Evolutionary conservation across 2,888 invertebrate genomes (phyloP).

Genomic region (Zygothrica quintamaculata): DNA sequence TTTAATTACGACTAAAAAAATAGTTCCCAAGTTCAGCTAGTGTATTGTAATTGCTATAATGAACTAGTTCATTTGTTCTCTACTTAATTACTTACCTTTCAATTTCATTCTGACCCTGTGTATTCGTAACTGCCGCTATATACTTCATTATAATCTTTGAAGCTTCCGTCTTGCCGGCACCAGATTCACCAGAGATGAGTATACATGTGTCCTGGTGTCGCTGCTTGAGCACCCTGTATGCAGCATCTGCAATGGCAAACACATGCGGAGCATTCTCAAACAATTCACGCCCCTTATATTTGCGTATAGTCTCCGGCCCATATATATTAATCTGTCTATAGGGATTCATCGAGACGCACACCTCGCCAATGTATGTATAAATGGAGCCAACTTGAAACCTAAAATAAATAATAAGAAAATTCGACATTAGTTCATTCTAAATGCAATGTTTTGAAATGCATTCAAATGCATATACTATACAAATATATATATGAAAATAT

Average conservation of each 20-base stretch:
- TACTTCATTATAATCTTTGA: constrained; percentile 99
- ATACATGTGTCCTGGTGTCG: constrained; percentile 97
- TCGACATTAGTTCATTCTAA: constrained; percentile 26
- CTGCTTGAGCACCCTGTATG: constrained; percentile 96
- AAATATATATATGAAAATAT: constrained; percentile 6
- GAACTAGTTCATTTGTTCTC: neutral
- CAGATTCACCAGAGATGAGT: constrained; percentile 98
- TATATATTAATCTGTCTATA: constrained; percentile 97
- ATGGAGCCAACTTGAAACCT: constrained; percentile 96
- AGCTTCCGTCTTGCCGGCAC: constrained; percentile 99
- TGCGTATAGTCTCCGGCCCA: constrained; percentile 92
- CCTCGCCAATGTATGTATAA: constrained; percentile 99
- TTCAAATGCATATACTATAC: constrained; percentile 12
- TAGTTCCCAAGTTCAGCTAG: neutral
- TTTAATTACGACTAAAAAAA: too few species aligned
- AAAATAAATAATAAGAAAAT: constrained; percentile 8
- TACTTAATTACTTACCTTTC: constrained; percentile 89
- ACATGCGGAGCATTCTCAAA: constrained; percentile 99
- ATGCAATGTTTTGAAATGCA: constrained; percentile 41
- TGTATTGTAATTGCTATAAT: neutral
- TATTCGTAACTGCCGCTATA: constrained; percentile 98
- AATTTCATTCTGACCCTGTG: constrained; percentile 96
- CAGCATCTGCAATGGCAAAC: constrained; percentile 98
- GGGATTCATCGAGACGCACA: constrained; percentile 98
- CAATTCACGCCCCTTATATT: constrained; percentile 96